Evolutionary conservation across 2,113 vertebrate genomes (phyloP).

Genomic region (Rhinoptilus africanus): DNA sequence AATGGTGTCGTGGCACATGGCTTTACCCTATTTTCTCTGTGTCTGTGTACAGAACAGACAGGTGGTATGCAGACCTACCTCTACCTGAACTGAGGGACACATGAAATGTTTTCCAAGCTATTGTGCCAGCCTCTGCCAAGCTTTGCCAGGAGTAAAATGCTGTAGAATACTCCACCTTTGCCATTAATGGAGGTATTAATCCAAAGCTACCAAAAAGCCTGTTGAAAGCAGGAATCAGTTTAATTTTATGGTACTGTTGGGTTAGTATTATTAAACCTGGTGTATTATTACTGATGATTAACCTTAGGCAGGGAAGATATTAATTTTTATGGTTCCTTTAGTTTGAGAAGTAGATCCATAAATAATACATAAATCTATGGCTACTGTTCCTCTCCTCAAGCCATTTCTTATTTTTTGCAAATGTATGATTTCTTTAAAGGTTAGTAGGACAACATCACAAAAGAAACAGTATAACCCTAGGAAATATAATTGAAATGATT

Average conservation of each 20-base stretch:
- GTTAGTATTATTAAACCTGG: background rate
- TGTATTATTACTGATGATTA: background rate
- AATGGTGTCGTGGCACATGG: background rate
- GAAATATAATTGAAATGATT: background rate
- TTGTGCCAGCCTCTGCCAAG: background rate
- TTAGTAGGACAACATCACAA: slow-evolving; percentile 14
- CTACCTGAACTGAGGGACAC: background rate
- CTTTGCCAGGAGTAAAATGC: background rate
- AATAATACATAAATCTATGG: slow-evolving; percentile 31
- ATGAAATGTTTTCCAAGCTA: background rate
- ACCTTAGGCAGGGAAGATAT: background rate
- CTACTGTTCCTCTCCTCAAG: background rate
- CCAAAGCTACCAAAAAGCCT: background rate
- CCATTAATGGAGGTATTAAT: background rate
- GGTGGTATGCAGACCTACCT: background rate
- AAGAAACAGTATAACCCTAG: background rate
- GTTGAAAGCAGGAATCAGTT: background rate
- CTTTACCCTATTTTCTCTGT: background rate
- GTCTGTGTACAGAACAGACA: background rate
- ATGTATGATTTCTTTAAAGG: slow-evolving; percentile 18
- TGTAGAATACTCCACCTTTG: background rate
- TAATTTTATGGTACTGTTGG: background rate
- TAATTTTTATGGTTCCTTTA: background rate
- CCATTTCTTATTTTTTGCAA: background rate
- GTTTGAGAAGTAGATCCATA: background rate